phyloP scores from a whole-genome alignment of 2,113 vertebrate genomes.

The Ctenodactylus gundi region DNA sequence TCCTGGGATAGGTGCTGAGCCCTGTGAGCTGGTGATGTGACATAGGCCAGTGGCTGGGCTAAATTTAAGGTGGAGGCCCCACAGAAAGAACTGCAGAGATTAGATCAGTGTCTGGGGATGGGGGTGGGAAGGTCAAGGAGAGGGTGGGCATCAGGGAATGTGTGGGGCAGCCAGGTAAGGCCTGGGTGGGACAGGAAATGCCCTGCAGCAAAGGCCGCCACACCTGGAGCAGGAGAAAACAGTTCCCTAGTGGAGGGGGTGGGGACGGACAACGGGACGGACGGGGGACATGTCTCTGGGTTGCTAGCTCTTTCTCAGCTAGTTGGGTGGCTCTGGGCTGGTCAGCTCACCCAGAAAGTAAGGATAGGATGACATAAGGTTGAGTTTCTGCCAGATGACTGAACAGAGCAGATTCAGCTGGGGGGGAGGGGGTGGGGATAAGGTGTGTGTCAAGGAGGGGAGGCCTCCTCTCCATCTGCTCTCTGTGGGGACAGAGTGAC shows the following conservation, averaged over 20 bases:
- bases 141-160: background rate
- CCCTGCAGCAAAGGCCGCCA: background rate
- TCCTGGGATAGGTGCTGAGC: background rate
- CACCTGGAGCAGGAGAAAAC: background rate
- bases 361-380: background rate
- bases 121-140: background rate
- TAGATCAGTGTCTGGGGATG: background rate
- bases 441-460: background rate
- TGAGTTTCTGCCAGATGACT: rapidly evolving
- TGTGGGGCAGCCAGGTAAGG: background rate
- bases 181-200: background rate
- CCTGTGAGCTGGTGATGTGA: rapidly evolving
- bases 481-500: background rate
- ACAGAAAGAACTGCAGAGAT: background rate
- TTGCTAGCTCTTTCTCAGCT: background rate
- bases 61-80: background rate
- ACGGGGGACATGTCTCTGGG: background rate
- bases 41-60: background rate
- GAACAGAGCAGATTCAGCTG: background rate
- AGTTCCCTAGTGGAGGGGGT: no score
- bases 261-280: no score
- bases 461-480: background rate
- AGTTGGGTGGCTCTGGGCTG: background rate
- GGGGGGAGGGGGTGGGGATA: no score
- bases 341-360: background rate